These are phyloP conservation scores for Amphipoea lucens DNA, from an alignment of 2,888 invertebrate genomes.

Conservation along the genomic window DNA sequence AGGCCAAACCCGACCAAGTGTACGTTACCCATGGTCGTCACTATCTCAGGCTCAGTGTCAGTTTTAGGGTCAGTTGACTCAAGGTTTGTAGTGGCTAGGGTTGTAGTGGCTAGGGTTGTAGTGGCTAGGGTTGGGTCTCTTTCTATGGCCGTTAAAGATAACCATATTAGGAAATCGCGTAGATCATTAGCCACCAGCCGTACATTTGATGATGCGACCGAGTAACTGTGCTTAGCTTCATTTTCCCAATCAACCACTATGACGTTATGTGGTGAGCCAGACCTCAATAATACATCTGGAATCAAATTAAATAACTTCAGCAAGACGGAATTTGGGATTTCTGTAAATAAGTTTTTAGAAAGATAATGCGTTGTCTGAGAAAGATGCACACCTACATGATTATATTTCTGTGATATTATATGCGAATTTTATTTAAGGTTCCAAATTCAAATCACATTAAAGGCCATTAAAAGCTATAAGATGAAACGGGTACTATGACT, in stretches of 20 bases:
- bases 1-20: conserved; percentile 40
- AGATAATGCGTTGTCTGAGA: not conserved
- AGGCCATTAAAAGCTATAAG: not conserved
- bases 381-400: not conserved
- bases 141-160: not conserved
- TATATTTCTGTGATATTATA: not conserved
- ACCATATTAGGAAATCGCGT: not conserved
- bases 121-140: not conserved
- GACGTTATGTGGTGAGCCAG: not conserved
- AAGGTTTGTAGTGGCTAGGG: not conserved
- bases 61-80: no score
- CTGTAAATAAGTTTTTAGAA: not conserved
- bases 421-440: not conserved
- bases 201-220: not conserved
- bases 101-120: not conserved
- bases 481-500: not conserved
- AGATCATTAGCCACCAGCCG: conserved; percentile 2
- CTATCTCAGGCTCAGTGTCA: not conserved
- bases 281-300: not conserved
- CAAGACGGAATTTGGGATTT: not conserved
- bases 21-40: not conserved
- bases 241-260: conserved; percentile 28
- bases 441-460: not conserved
- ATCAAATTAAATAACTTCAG: not conserved
- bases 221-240: conserved; percentile 21